Evolutionary conservation across 1,140 invertebrate genomes (phyloP).

Genomic region (Aphaenogaster rudis): DNA sequence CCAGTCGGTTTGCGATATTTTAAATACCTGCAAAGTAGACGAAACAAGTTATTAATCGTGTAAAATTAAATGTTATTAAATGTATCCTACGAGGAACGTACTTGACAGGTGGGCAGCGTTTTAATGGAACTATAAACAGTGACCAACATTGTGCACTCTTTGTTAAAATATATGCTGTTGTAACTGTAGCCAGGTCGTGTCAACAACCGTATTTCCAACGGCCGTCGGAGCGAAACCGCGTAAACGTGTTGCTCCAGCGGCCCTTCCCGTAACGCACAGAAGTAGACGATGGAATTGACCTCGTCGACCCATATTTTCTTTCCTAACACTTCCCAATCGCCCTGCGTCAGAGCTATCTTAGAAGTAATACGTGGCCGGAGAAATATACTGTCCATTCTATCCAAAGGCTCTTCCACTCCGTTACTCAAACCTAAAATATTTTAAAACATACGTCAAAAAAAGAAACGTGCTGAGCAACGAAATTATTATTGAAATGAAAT

Average conservation of each 20-base stretch:
- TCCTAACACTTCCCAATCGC: conserved; percentile 94
- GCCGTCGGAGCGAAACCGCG: conserved; percentile 91
- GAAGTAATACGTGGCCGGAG: conserved; percentile 89
- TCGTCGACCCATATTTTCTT: conserved; percentile 93
- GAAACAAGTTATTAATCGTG: not conserved
- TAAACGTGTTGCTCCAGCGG: conserved; percentile 95
- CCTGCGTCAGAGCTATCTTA: conserved; percentile 92
- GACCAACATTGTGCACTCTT: conserved; percentile 95
- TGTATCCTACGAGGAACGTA: conserved; percentile 60
- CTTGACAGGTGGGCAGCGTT: conserved; percentile 92
- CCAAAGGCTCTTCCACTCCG: conserved; percentile 86
- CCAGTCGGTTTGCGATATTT: conserved; percentile 89
- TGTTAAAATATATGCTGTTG: conserved; percentile 92
- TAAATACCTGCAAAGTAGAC: conserved; percentile 88
- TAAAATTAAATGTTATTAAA: not conserved
- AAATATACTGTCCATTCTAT: conserved; percentile 87
- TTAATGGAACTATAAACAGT: conserved; percentile 96
- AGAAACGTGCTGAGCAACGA: not conserved
- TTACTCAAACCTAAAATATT: conserved; percentile 83
- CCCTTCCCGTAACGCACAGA: conserved; percentile 93
- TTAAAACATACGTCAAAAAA: conserved; percentile 53
- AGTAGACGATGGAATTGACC: conserved; percentile 91
- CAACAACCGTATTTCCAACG: conserved; percentile 90
- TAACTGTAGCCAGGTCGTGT: conserved; percentile 93
- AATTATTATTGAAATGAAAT: not conserved